Base-by-base conservation (phyloP, 2,888 invertebrate species). In the Metalampra italica region DNA sequence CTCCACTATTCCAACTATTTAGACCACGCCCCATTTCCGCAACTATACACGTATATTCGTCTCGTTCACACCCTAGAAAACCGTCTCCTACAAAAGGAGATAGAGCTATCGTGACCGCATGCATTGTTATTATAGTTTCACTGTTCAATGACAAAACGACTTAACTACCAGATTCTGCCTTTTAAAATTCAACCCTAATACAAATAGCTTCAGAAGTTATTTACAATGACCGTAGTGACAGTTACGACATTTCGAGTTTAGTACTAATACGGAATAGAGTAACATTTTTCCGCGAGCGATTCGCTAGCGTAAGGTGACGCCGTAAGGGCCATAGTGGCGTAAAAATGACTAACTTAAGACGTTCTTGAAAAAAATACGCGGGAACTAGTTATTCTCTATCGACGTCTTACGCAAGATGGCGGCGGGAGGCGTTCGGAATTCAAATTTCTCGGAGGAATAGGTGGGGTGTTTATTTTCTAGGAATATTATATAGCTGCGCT, bases 371-470 rank as follows among this genome's bases (percentile, higher is more conserved):
- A 88, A 87, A 82, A 82, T 66, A 68, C 70, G 74, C 77, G 77
- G 72, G 71, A 70, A 71, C 80, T 82, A 84, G 83, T 84, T 82
- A 83, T 82, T 86, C 84, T 82, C 78, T 83, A 85, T 84, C 82
- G 87, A 82, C 86, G 86, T 88, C 88, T 88, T 87, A 78, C 78
- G 72, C 88, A 88, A 88, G 83, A 88, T 88, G 88, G 88, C 87
- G 87, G 68, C 68, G 63, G 76, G 74, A 76, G 82, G 86, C 83
- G 84, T 84, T 85, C 79, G 79, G 73, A 84, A 83, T 87, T 88
- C 78, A 79, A 87, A 86, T 85, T 85, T 85, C 87, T 86, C 85
- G 56, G 77, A 84, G 87, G 84, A 37, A 84, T 84, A 82, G 77
- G 77, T 78, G 79, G 80, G 85, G 77, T 81, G 75, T 73, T 69